These are phyloP conservation scores for Papilio helenus DNA, from an alignment of 1,140 invertebrate species.

Conservation along the genomic window DNA sequence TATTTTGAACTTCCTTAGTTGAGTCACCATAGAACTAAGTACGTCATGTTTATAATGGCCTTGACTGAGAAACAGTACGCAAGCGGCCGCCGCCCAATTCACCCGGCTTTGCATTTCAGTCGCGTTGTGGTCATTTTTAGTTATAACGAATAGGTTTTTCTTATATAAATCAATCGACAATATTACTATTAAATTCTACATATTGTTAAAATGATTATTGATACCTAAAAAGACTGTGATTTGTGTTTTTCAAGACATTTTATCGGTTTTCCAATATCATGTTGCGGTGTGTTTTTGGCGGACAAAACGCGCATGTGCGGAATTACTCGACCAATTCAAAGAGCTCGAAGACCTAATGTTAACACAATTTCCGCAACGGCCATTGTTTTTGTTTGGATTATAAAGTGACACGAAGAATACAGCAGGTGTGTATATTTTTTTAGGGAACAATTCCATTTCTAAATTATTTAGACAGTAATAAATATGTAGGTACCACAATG, in stretches of 20 bases:
- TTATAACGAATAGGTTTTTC: neutral
- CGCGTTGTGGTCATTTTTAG: neutral
- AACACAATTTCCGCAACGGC: neutral
- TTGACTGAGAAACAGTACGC: conserved; percentile 3
- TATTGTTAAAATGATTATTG: neutral
- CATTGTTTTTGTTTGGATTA: conserved; percentile 3
- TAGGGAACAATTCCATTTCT: neutral
- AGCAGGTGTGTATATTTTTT: conserved; percentile 4
- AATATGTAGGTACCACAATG: too few relatives aligned
- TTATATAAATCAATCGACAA: neutral
- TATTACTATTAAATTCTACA: neutral
- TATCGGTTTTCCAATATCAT: conserved; percentile 8
- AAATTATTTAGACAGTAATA: neutral
- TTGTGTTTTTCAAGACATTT: neutral
- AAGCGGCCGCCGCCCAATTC: conserved; percentile 5
- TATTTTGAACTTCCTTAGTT: neutral
- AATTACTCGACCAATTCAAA: conserved; percentile 6
- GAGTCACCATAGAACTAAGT: conserved; percentile 12
- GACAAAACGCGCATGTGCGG: neutral
- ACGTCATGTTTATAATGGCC: neutral
- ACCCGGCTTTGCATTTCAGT: neutral
- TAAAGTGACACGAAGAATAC: conserved; percentile 14
- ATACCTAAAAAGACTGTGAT: neutral
- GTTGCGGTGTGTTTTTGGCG: neutral
- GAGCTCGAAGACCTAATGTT: neutral